Base-by-base conservation (phyloP, 2,113 vertebrate genomes). In the Tylochromis polylepis region DNA sequence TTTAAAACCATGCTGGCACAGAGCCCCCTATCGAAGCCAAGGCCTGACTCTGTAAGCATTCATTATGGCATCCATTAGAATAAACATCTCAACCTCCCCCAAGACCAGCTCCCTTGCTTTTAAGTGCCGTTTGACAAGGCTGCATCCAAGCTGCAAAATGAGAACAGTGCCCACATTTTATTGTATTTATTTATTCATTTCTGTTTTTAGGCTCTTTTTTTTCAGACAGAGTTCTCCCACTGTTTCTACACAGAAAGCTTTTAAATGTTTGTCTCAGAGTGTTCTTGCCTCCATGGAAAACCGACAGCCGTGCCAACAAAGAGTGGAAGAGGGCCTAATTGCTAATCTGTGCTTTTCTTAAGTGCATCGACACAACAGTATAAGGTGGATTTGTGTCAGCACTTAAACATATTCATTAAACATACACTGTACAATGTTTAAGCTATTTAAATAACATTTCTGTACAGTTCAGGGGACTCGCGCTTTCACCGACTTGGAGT, bases 1-100 rank as follows among this genome's bases (percentile, higher is more conserved):
- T 96, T 96, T 96, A 95, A 96, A 96, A 95, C 94, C 93, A 87
- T 84, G 94, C 94, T 96, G 95, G 96, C 96, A 95, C 88, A 51
- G 90, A 95, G 94, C 93, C 95, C 94, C 94, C 92, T 89, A 89
- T 92, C 84, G 87, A 93, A 95, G 95, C 95, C 89, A 93, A 95
- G 94, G 93, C 90, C 84, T 83, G 84, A 94, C 91, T 95, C 93
- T 56, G 91, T 93, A 94, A 92, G 94, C 95, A 94, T 95, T 96
- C 95, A 96, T 96, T 96, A 96, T 93, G 90, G 95, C 95, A 90
- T 95, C 95, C 95, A 96, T 97, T 97, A 96, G 93, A 96, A 95
- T 94, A 96, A 96, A 96, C 96, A 95, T 96, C 94, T 96, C 94
- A 94, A 91, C 93, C 95, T 94, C 94, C 93, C 95, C 91, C 86